phyloP scores from a whole-genome alignment of 2,797 vertebrate species.

The Pangasius larnaudii region DNA sequence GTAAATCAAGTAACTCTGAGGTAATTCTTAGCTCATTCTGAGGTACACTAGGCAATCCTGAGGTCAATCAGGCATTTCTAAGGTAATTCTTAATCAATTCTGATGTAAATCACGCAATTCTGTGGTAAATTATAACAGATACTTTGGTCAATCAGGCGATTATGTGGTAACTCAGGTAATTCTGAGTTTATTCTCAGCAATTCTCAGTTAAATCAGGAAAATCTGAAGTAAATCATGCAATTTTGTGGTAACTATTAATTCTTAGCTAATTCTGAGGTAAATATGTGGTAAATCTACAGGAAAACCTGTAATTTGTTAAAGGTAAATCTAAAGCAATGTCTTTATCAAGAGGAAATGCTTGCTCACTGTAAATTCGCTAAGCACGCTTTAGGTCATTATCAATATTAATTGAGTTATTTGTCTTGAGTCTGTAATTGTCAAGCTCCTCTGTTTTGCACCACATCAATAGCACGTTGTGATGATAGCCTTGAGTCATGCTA shows the following conservation, averaged over 20 bases:
- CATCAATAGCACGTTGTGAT: background rate
- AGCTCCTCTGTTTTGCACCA: background rate
- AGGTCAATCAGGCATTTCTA: background rate
- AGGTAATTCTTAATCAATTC: background rate
- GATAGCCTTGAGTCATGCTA: constrained; percentile 15
- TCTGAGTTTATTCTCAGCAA: background rate
- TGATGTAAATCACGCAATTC: background rate
- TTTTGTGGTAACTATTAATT: background rate
- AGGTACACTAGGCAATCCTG: background rate
- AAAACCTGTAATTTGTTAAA: no score
- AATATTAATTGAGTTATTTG: constrained; percentile 14
- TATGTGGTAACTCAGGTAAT: background rate
- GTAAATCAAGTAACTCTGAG: background rate
- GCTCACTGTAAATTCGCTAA: background rate
- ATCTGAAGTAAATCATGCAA: background rate
- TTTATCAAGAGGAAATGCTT: background rate
- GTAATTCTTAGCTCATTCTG: background rate
- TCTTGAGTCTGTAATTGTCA: constrained; percentile 15
- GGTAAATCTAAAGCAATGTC: background rate
- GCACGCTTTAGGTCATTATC: constrained; percentile 4
- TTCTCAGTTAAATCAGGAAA: background rate
- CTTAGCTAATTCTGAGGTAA: background rate
- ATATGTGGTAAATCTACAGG: no score
- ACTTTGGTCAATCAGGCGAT: background rate
- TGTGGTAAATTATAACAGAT: background rate